phyloP scores from a whole-genome alignment of 2,888 invertebrate genomes.

The Gastrophysa polygoni region DNA sequence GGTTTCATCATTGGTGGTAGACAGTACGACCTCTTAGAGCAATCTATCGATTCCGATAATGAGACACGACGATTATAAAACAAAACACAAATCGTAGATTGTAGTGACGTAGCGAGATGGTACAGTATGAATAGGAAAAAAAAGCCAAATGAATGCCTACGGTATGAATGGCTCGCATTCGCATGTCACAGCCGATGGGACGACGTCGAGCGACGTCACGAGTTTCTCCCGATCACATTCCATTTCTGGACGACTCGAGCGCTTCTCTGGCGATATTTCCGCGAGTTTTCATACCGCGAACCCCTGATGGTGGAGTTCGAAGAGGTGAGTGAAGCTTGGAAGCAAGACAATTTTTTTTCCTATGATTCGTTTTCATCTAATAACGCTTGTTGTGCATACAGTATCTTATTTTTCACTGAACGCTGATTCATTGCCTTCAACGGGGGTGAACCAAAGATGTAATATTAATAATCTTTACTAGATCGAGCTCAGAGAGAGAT shows the following conservation, averaged over 20 bases:
- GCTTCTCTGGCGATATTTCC: neutral
- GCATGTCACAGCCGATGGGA: slow-evolving; percentile 32
- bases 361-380: too few relatives aligned
- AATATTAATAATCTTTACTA: too few relatives aligned
- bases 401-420: too few relatives aligned
- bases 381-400: too few relatives aligned
- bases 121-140: slow-evolving; percentile 1
- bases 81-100: neutral
- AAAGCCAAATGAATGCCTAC: slow-evolving; percentile 20
- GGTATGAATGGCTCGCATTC: slow-evolving; percentile 34
- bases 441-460: too few relatives aligned
- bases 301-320: neutral
- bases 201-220: slow-evolving; percentile 17
- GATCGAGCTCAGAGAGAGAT: too few relatives aligned
- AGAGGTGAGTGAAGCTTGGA: neutral
- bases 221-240: neutral
- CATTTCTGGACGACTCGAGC: slow-evolving; percentile 3
- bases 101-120: neutral
- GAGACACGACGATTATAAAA: too few relatives aligned
- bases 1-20: too few relatives aligned
- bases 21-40: too few relatives aligned
- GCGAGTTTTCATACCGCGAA: neutral
- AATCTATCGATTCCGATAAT: too few relatives aligned
- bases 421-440: too few relatives aligned
- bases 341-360: too few relatives aligned